Evolutionary conservation across 1,140 invertebrate genomes (phyloP).

Genomic region (Drosophila parabipectinata): DNA sequence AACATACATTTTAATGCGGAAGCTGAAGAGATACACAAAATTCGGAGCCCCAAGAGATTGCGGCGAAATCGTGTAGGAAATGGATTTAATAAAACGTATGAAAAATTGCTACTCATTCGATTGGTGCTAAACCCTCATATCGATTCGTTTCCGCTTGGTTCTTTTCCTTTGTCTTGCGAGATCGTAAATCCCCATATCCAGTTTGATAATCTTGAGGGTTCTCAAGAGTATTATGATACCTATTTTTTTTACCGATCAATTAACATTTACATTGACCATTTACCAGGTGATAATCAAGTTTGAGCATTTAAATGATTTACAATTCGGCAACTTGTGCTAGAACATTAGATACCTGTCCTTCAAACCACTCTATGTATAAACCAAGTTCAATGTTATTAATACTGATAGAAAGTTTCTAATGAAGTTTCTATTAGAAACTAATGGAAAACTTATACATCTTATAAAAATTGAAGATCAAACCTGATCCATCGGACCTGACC

Average conservation of each 20-base stretch:
- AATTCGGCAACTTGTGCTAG: constrained; percentile 6
- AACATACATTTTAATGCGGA: constrained; percentile 71
- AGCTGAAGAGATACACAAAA: constrained; percentile 38
- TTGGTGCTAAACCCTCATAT: constrained; percentile 29
- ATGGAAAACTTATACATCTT: too few species aligned
- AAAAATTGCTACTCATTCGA: constrained; percentile 41
- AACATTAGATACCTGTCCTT: constrained; percentile 33
- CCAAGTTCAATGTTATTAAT: too few species aligned
- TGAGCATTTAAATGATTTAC: constrained; percentile 11
- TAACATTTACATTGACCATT: constrained; percentile 30
- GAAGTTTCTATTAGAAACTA: too few species aligned
- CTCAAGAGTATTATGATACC: background rate
- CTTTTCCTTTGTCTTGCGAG: constrained; percentile 55
- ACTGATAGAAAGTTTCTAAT: too few species aligned
- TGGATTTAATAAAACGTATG: constrained; percentile 37
- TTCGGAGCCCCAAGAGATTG: constrained; percentile 37
- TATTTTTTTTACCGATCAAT: constrained; percentile 5
- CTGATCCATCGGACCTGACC: too few species aligned
- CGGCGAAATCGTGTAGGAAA: constrained; percentile 52
- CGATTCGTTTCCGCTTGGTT: constrained; percentile 51
- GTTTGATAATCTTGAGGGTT: constrained; percentile 28
- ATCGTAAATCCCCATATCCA: constrained; percentile 8
- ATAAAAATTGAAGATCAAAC: too few species aligned
- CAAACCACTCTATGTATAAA: constrained; percentile 12
- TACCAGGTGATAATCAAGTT: background rate